phyloP scores from a whole-genome alignment of 2,888 invertebrate genomes.

The Syrphus vitripennis region DNA sequence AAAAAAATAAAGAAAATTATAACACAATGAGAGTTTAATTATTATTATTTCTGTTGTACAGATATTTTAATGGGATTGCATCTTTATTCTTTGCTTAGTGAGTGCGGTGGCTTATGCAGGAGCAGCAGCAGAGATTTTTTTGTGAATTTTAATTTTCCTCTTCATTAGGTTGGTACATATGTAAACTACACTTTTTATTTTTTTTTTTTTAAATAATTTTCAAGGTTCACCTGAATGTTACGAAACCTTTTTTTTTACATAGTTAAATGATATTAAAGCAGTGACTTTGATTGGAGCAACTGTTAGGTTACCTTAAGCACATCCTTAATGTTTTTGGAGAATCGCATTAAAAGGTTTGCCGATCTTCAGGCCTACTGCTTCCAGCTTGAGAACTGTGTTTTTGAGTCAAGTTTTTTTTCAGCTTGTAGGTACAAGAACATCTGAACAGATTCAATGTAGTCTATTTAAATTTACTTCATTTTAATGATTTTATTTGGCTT shows the following conservation, averaged over 20 bases:
- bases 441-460: too few species aligned
- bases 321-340: too few species aligned
- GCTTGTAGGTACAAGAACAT: too few species aligned
- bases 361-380: too few species aligned
- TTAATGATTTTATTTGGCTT: too few species aligned
- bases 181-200: too few species aligned
- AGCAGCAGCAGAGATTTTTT: neutral
- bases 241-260: too few species aligned
- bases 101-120: neutral
- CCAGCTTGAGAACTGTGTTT: too few species aligned
- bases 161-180: slow-evolving; percentile 5
- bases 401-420: too few species aligned
- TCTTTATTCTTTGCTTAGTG: slow-evolving; percentile 37
- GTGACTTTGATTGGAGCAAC: neutral
- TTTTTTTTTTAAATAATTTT: neutral
- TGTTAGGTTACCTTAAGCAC: too few species aligned
- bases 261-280: neutral
- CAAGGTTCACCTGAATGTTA: neutral
- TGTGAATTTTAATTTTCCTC: slow-evolving; percentile 35
- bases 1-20: slow-evolving; percentile 21
- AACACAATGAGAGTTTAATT: slow-evolving; percentile 34
- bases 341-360: too few species aligned
- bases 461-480: too few species aligned
- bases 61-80: slow-evolving; percentile 54
- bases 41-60: slow-evolving; percentile 29